These are phyloP conservation scores for Lordiphosa mommai DNA, from an alignment of 1,140 invertebrate species.

Conservation along the genomic window DNA sequence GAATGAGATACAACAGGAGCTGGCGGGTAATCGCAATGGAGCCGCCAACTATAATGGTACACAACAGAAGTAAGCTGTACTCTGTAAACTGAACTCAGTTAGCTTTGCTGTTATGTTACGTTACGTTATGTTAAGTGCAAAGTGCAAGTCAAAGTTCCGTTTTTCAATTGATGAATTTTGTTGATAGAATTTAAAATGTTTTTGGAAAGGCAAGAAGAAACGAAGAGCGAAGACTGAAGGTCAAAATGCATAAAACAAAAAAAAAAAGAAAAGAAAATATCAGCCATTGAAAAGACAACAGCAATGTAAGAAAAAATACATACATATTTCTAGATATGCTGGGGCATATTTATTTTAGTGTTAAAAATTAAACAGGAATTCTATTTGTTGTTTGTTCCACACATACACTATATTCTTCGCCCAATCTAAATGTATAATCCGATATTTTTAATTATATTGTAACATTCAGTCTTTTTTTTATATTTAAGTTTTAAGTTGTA, in stretches of 20 bases:
- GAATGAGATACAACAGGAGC: slow-evolving; percentile 88
- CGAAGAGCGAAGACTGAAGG: slow-evolving; percentile 71
- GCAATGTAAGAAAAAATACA: slow-evolving; percentile 37
- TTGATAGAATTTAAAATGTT: slow-evolving; percentile 50
- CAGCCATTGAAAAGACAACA: slow-evolving; percentile 72
- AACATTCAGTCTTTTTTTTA: slow-evolving; percentile 51
- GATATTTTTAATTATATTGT: slow-evolving; percentile 11
- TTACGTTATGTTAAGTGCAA: slow-evolving; percentile 54
- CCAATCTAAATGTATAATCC: slow-evolving; percentile 28
- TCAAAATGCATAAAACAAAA: slow-evolving; percentile 53
- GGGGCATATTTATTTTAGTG: slow-evolving; percentile 29
- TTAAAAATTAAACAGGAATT: slow-evolving; percentile 21
- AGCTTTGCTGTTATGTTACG: slow-evolving; percentile 40
- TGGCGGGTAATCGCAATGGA: slow-evolving; percentile 77
- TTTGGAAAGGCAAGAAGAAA: slow-evolving; percentile 17
- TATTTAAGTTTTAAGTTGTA: slow-evolving; percentile 48
- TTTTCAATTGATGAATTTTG: slow-evolving; percentile 46
- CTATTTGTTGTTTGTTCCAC: slow-evolving; percentile 9
- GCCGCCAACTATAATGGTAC: background rate
- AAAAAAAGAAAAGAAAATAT: slow-evolving; percentile 32
- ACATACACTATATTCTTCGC: no score
- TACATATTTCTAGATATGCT: slow-evolving; percentile 12
- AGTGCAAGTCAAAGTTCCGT: slow-evolving; percentile 25
- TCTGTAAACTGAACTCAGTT: slow-evolving; percentile 35
- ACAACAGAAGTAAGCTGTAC: slow-evolving; percentile 35